Conservation (phyloP, 1,140 invertebrate species). For the Drosophila willistoni region DNA sequence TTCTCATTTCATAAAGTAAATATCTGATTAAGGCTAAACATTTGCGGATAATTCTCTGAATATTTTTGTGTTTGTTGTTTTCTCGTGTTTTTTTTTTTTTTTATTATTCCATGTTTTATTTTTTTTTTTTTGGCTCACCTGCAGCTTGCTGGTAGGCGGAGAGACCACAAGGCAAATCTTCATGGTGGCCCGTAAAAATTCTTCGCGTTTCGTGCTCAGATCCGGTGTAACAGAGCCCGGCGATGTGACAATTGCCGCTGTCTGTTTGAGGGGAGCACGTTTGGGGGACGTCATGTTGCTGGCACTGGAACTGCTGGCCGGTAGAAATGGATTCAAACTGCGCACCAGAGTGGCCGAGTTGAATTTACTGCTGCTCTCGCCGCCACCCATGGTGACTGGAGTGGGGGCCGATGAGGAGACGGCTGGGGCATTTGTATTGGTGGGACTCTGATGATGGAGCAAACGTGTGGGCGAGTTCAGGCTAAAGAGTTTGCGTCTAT, state of each 20-base stretch:
- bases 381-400: constrained; percentile 22
- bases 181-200: constrained; percentile 83
- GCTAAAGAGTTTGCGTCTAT: constrained; percentile 74
- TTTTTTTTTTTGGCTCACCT: constrained; percentile 64
- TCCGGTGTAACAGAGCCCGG: constrained; percentile 63
- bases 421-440: constrained; percentile 28
- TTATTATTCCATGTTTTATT: constrained; percentile 10
- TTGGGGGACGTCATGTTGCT: constrained; percentile 40
- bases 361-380: constrained; percentile 29
- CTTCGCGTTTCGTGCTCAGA: constrained; percentile 83
- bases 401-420: constrained; percentile 22
- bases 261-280: constrained; percentile 47
- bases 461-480: constrained; percentile 72
- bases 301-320: constrained; percentile 35
- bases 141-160: constrained; percentile 79
- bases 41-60: constrained; percentile 32
- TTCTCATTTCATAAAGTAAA: constrained; percentile 56
- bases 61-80: constrained; percentile 36
- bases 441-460: constrained; percentile 57
- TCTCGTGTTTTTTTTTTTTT: constrained; percentile 4
- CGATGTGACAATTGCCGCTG: constrained; percentile 50
- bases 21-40: constrained; percentile 46
- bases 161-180: constrained; percentile 83
- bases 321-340: constrained; percentile 64
- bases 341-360: constrained; percentile 49